Base-by-base conservation (phyloP, 2,113 vertebrate species). In the Rattus norvegicus region DNA sequence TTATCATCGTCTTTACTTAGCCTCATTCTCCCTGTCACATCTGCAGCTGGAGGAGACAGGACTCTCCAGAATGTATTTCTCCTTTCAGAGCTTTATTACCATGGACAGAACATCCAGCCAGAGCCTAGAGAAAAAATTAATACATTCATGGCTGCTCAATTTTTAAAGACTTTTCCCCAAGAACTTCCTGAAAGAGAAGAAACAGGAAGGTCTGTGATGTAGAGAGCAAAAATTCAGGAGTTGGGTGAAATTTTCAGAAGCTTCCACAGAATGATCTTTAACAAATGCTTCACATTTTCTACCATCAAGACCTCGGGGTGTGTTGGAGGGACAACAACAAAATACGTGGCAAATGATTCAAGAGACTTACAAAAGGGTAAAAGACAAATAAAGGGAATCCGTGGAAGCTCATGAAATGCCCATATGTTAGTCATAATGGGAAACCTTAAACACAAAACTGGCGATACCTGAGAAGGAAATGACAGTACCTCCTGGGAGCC, bases 141-240 rank as follows among this genome's bases (percentile, higher is more conserved):
- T 28, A 39, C 33, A 67, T 80, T 91, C 17, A 28, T 83, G 16
- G 59, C 33, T 67, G 8, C 52, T 91, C 33, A 77, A 26, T 1
- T 94, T 69, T 75, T 88, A 93, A 95, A 92, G 28, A 59, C 56
- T 95, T 87, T 52, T 83, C 26, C 24, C 65, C 59, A 91, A 93
- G 77, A 91, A 56, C 28, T 94, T 92, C 33, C 77, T 94, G 22
- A 95, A 77, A 91, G 19, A 49, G 7, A 91, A 39, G 16, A 88
- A 91, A 84, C 19, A 84, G 2, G 56, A 19, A 92, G 2, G 4
- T 54, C 61, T 91, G 20, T 59, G 52, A 56, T 73, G 52, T 73
- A 72, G 13, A 92, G 36, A 63, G 81, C 19, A 88, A 92, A 92
- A 95, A 84, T 61, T 80, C n/a, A 81, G 9, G 36, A 79, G 30